A percentile compares a stretch with the other conserved stretches of the same genome.
Evolutionary conservation across 2,888 invertebrate genomes (phyloP).

Genomic region (Thecocarcelia acutangulata): DNA sequence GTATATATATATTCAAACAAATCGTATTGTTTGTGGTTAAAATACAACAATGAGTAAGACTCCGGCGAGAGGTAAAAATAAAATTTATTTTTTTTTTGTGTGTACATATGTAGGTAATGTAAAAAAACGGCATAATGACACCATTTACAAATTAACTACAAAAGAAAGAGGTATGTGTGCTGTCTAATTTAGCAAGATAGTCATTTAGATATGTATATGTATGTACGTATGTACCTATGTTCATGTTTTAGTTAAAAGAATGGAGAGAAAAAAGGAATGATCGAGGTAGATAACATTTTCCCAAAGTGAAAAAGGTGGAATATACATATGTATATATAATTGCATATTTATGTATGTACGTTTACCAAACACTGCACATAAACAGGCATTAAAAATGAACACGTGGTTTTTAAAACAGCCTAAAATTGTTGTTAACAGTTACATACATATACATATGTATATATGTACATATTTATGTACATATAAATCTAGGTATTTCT

Average conservation of each 20-base stretch:
- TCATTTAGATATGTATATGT: too few species aligned
- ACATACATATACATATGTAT: neutral
- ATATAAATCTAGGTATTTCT: too few species aligned
- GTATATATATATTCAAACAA: constrained; percentile 12
- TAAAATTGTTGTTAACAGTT: constrained; percentile 3
- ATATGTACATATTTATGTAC: neutral
- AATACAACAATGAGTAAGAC: constrained; percentile 19
- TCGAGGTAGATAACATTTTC: too few species aligned
- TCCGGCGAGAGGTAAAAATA: neutral
- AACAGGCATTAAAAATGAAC: constrained; percentile 19
- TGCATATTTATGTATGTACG: neutral
- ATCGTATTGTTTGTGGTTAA: neutral
- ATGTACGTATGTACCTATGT: neutral
- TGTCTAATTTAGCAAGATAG: too few species aligned
- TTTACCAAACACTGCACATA: constrained; percentile 3
- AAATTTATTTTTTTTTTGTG: constrained; percentile 2
- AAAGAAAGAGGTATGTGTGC: too few species aligned
- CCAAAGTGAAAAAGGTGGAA: too few species aligned
- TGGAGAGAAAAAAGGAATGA: too few species aligned
- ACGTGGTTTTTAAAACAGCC: constrained; percentile 28
- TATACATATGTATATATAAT: neutral
- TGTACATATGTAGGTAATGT: neutral
- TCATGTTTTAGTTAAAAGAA: too few species aligned
- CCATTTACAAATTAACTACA: constrained; percentile 40
- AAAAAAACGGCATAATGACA: constrained; percentile 60